A percentile compares a stretch with the other conserved stretches of the same genome.
Conservation (phyloP, 1,140 invertebrate species). For the Drosophila lowei region DNA sequence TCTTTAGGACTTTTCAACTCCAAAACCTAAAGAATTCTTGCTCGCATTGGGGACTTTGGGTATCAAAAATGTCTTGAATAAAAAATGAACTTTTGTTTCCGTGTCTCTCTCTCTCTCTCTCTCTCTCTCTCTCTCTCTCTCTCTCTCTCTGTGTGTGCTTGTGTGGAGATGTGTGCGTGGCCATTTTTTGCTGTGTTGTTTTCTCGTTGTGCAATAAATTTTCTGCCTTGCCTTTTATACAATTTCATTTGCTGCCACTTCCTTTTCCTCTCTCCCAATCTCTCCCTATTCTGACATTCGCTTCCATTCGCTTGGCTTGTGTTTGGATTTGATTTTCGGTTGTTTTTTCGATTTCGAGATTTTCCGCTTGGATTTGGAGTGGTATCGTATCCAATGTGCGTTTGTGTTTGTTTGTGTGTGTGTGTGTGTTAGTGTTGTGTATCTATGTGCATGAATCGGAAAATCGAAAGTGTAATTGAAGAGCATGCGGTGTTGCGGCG, state of each 20-base stretch:
- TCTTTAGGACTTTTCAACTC: neutral
- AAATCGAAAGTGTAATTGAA: slow-evolving; percentile 82
- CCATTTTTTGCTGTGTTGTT: slow-evolving; percentile 63
- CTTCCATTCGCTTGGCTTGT: slow-evolving; percentile 72
- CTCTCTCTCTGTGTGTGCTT: slow-evolving; percentile 4
- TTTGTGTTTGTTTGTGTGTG: slow-evolving; percentile 19
- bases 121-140: neutral
- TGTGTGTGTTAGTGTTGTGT: slow-evolving; percentile 24
- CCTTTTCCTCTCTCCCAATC: neutral
- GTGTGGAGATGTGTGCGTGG: slow-evolving; percentile 34
- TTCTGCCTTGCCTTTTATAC: slow-evolving; percentile 78
- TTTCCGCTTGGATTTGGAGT: slow-evolving; percentile 65
- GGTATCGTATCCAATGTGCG: neutral
- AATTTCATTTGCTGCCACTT: slow-evolving; percentile 74
- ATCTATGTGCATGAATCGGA: slow-evolving; percentile 53
- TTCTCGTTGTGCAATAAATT: slow-evolving; percentile 73
- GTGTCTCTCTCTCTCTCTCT: slow-evolving; percentile 3
- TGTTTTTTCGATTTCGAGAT: slow-evolving; percentile 71
- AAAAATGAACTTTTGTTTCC: slow-evolving; percentile 5
- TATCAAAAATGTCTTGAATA: slow-evolving; percentile 35
- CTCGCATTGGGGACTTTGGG: slow-evolving; percentile 3
- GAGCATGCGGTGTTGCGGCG: slow-evolving; percentile 73
- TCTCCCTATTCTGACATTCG: slow-evolving; percentile 10
- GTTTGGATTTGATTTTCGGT: slow-evolving; percentile 76
- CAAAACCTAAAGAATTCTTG: no score